Percentiles rank a stretch among this genome's conserved stretches.
phyloP scores from a whole-genome alignment of 1,140 invertebrate genomes.

The Ceratina australensis region DNA sequence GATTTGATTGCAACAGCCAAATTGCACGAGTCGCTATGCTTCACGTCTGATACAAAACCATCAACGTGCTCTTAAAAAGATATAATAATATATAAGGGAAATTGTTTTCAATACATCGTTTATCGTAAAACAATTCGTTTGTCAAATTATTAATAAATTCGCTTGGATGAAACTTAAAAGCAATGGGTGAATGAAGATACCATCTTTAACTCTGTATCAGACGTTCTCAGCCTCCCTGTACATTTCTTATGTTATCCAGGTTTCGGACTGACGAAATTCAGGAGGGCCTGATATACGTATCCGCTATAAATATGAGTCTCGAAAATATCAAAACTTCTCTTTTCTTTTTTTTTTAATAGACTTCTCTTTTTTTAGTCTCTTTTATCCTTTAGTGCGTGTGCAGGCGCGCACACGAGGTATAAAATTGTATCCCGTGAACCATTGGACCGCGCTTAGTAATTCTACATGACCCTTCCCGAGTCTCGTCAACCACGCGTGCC shows the following conservation, averaged over 20 bases:
- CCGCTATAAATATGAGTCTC: slow-evolving; percentile 70
- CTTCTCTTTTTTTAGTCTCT: slow-evolving; percentile 55
- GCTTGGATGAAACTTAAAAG: too few relatives aligned
- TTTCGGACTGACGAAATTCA: slow-evolving; percentile 51
- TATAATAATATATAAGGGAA: too few relatives aligned
- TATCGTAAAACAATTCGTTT: background rate
- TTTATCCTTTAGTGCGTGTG: slow-evolving; percentile 50
- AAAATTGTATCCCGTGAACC: slow-evolving; percentile 78
- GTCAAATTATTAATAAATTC: too few relatives aligned
- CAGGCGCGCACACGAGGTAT: slow-evolving; percentile 63
- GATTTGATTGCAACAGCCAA: slow-evolving; percentile 2
- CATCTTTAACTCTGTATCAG: background rate
- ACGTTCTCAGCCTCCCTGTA: background rate
- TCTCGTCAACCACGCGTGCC: slow-evolving; percentile 47
- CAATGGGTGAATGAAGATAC: too few relatives aligned
- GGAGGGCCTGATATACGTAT: slow-evolving; percentile 65
- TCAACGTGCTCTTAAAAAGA: too few relatives aligned
- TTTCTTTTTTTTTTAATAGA: slow-evolving; percentile 50
- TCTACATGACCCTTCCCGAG: slow-evolving; percentile 44
- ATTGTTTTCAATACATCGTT: background rate
- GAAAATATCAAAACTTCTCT: slow-evolving; percentile 70
- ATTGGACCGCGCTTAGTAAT: slow-evolving; percentile 74
- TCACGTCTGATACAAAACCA: too few relatives aligned
- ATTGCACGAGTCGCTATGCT: background rate
- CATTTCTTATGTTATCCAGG: background rate